These are phyloP conservation scores for Flexamia atlantica DNA, from an alignment of 2,888 invertebrate species.

Conservation along the genomic window DNA sequence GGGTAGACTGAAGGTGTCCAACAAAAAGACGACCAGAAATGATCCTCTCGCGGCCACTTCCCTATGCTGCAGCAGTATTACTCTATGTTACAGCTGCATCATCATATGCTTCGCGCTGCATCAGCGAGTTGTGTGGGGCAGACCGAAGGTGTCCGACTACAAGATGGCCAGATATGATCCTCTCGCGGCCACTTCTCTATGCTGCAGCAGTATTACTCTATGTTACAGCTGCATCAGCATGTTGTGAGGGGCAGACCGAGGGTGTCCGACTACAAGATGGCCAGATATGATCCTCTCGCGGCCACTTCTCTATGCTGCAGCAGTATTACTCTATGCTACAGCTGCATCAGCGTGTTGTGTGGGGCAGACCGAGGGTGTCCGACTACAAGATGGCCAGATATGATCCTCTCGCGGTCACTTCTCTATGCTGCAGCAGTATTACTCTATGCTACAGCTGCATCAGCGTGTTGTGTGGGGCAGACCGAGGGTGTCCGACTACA, in stretches of 20 bases:
- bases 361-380: constrained; percentile 26
- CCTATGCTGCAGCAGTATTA: not conserved
- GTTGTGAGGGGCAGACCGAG: constrained; percentile 19
- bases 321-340: not conserved
- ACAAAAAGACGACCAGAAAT: constrained; percentile 51
- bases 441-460: too few species aligned
- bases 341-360: not conserved
- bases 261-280: constrained; percentile 53
- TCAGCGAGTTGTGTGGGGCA: constrained; percentile 2
- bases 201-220: not conserved
- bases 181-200: constrained; percentile 13
- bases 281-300: constrained; percentile 54
- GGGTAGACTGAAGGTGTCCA: not conserved
- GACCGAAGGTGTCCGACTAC: constrained; percentile 40
- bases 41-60: constrained; percentile 1
- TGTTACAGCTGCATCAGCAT: not conserved
- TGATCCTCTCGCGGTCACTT: constrained; percentile 52
- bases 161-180: constrained; percentile 58
- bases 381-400: constrained; percentile 57
- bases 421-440: too few species aligned
- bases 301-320: not conserved
- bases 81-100: constrained; percentile 1
- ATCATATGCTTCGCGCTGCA: too few species aligned
- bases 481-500: constrained; percentile 32
- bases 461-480: not conserved